Base-by-base conservation (phyloP, 2,797 vertebrate genomes). In the Cryptoblepharus egeriae region DNA sequence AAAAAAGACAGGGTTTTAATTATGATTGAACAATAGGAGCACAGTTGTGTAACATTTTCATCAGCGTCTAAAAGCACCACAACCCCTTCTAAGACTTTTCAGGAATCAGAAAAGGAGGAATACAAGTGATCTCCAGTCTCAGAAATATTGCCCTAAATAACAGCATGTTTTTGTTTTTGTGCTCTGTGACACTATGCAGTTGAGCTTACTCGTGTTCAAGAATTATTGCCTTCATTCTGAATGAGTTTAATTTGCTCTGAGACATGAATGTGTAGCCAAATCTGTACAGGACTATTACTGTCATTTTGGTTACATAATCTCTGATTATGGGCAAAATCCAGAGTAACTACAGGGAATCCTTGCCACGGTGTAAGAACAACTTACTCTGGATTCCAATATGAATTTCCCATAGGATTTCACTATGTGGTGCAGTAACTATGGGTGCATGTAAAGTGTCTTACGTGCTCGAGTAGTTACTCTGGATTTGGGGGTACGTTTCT, bases 1-100 rank as follows among this genome's bases (percentile, higher is more conserved):
- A n/a, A 87, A 75, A 61, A 75, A 84, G 79, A 80, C 84, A 69
- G 42, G 1, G 65, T 87, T 91, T 91, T 93, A 82, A 85, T 28
- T 35, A 68, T 35, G 8, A 24, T 7, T 28, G 37, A n/a, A 10
- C 37, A 18, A 18, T 11, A 3, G 61, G 13, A 35, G 35, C 35
- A 9, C 18, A 45, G 30, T 57, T 55, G 24, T 26, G 8, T 57
- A 20, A 55, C 45, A 52, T 57, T 68, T 79, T 32, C 2, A 20
- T 24, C 12, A 39, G 5, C 16, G 37, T 80, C 18, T n/a, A n/a
- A n/a, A n/a, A n/a, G n/a, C 11, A 37, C 2, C 1, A 20, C 22
- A 26, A 65, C 5, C 16, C 18, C 18, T 49, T 68, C 30, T 24
- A 8, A 16, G 37, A 30, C 52, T 28, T 32, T 42, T 49, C 11